These are phyloP conservation scores for Rhinogobio ventralis DNA, from an alignment of 2,797 vertebrate genomes.

Conservation along the genomic window DNA sequence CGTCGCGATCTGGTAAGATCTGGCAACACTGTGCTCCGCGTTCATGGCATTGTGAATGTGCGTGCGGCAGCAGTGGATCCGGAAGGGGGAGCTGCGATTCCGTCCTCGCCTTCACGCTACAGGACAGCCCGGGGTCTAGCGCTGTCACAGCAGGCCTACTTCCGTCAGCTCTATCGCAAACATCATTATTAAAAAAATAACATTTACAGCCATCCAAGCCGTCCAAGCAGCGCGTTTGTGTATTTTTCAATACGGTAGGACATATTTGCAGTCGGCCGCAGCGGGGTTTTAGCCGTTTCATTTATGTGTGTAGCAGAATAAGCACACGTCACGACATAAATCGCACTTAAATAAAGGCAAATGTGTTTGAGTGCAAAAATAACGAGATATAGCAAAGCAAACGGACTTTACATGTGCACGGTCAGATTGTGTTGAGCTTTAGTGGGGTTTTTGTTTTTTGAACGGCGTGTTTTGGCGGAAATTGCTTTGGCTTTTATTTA, in stretches of 20 bases:
- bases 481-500: conserved; percentile 85
- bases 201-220: conserved; percentile 7
- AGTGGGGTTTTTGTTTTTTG: conserved; percentile 80
- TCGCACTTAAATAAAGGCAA: conserved; percentile 50
- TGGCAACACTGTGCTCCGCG: conserved; percentile 36
- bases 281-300: not conserved
- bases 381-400: not conserved
- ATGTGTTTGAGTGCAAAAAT: conserved; percentile 54
- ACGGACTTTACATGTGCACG: conserved; percentile 55
- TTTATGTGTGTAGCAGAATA: conserved; percentile 52
- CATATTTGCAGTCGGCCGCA: not conserved
- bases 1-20: not conserved
- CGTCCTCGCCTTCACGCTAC: conserved; percentile 50
- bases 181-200: conserved; percentile 20
- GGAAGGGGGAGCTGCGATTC: conserved; percentile 61
- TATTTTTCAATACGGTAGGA: conserved; percentile 61
- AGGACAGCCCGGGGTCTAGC: conserved; percentile 64
- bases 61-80: conserved; percentile 40
- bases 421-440: conserved; percentile 75
- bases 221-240: conserved; percentile 30
- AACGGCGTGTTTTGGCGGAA: conserved; percentile 85
- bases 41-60: conserved; percentile 52
- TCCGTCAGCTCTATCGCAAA: conserved; percentile 67
- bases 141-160: conserved; percentile 73
- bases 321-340: conserved; percentile 67